A percentile compares a stretch with the other conserved stretches of the same genome.
These are phyloP conservation scores for Doryteuthis pealeii DNA, from an alignment of 1,140 invertebrate species.

Conservation along the genomic window DNA sequence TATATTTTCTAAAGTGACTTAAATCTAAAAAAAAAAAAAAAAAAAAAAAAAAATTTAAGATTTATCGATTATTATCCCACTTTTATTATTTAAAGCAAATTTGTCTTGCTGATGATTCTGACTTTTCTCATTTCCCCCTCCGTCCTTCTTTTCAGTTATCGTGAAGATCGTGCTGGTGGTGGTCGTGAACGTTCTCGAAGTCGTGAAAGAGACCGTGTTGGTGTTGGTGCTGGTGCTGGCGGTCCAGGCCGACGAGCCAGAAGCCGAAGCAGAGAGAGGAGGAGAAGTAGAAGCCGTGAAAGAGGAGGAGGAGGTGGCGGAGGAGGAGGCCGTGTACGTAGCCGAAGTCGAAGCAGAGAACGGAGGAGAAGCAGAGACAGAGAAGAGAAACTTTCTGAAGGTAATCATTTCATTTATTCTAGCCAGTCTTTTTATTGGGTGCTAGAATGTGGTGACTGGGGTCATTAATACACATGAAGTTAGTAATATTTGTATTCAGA, in stretches of 20 bases:
- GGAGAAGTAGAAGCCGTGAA: conserved; percentile 46
- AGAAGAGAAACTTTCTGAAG: conserved; percentile 43
- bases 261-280: conserved; percentile 55
- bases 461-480: too few species aligned
- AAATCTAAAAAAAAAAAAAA: not conserved
- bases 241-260: conserved; percentile 60
- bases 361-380: conserved; percentile 38
- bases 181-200: conserved; percentile 41
- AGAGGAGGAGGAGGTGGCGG: conserved; percentile 48
- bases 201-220: conserved; percentile 40
- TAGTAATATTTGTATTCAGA: too few species aligned
- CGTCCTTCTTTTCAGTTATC: not conserved
- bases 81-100: too few species aligned
- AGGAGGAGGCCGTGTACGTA: conserved; percentile 36
- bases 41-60: too few species aligned
- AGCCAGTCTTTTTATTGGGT: too few species aligned
- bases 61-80: too few species aligned
- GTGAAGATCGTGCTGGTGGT: not conserved
- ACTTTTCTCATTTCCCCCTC: not conserved
- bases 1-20: too few species aligned
- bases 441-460: too few species aligned
- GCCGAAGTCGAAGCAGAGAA: conserved; percentile 41
- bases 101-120: too few species aligned
- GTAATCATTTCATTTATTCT: conserved; percentile 23
- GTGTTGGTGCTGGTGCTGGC: conserved; percentile 49